Percentiles rank a stretch among this genome's conserved stretches.
These are phyloP conservation scores for Tachycineta bicolor DNA, from an alignment of 2,113 vertebrate species.

Conservation along the genomic window DNA sequence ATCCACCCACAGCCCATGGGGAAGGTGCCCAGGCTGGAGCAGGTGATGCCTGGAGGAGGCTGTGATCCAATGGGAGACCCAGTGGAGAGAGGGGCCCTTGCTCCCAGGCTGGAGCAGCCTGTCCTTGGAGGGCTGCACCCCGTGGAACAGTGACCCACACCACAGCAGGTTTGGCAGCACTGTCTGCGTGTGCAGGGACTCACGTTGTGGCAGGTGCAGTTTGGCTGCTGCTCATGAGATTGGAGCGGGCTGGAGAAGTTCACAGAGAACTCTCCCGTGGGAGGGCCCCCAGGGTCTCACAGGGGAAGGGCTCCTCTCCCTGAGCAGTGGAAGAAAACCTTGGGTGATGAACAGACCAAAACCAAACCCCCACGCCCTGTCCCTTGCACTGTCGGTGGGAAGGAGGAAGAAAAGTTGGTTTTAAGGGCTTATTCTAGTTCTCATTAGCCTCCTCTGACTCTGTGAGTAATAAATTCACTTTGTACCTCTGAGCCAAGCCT, in stretches of 20 bases:
- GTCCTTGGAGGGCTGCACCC: background rate
- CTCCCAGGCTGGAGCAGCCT: background rate
- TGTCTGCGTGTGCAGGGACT: background rate
- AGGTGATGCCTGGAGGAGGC: no score
- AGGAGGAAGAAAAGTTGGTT: background rate
- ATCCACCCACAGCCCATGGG: no score
- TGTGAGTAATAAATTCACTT: background rate
- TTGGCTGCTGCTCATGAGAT: background rate
- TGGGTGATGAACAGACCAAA: background rate
- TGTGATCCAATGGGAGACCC: no score
- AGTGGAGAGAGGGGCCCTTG: no score
- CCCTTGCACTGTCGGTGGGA: accelerated
- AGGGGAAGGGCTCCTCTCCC: background rate
- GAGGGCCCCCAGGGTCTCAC: accelerated
- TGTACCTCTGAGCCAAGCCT: background rate
- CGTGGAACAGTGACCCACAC: no score
- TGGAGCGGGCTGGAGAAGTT: no score
- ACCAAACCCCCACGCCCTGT: background rate
- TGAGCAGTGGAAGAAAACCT: background rate
- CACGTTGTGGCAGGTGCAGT: background rate
- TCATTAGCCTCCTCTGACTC: background rate
- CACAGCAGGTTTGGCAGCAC: background rate
- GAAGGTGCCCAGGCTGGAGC: no score
- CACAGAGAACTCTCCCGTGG: accelerated
- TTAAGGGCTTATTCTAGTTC: background rate